Evolutionary conservation across 1,140 invertebrate genomes (phyloP), one percentile per base, ranked within the genome.

Genomic region (Thalassaphorura encarpata): DNA sequence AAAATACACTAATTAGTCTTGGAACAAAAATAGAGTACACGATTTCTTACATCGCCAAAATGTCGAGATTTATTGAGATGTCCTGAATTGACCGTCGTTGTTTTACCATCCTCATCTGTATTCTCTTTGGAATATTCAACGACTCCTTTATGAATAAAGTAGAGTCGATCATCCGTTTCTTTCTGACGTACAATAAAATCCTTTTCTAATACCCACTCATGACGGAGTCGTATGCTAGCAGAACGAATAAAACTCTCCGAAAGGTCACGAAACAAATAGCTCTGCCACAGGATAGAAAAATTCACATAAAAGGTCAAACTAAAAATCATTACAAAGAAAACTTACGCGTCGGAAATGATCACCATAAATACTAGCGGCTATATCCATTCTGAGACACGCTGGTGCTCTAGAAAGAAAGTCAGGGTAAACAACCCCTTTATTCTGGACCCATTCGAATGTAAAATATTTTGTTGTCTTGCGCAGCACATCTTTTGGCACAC

Each of bases 131-230:
- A 40, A 21, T 42, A 52, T n/a, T 41, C 36, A 16, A 56, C 40
- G n/a, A 54, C 21, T n/a, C 54, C 54, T 4, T 29, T 11, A 51
- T 56, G 54, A 11, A 56, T 43, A 23, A 56, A 56, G 26, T 56
- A 56, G 6, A 56, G 6, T n/a, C 40, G 40, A 15, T 54, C 26
- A 24, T 56, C 54, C 19, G 42, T 43, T 16, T 51, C 47, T 13
- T 51, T 29, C 27, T 56, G 47, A 3, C 23, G 29, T 27, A 50
- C 28, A 23, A 56, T 39, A 31, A 11, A 56, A 31, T 56, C 54
- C 15, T 39, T 47, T 41, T 26, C 24, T 2, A 56, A 19, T 18
- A 56, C 39, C 46, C 29, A 50, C n/a, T 31, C 31, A 5, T 29
- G 46, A 2, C 40, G 31, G 15, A 56, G 4, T 19, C 47, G 29